phyloP scores from a whole-genome alignment of 2,113 vertebrate species.

The Microtus oregoni region DNA sequence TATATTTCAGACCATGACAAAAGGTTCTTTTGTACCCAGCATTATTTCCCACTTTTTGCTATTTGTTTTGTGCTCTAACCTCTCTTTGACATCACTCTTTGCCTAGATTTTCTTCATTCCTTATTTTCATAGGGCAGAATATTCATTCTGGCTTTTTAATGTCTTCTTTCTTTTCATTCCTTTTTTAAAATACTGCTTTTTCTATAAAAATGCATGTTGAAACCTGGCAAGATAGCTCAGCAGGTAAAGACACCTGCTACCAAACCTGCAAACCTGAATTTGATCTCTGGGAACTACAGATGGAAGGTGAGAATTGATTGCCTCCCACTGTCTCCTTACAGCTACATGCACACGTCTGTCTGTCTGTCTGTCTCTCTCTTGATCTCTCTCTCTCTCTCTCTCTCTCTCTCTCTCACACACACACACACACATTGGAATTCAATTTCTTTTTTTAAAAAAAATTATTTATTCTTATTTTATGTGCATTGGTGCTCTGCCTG shows the following conservation, averaged over 20 bases:
- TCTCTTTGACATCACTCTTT: neutral
- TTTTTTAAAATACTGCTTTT: neutral
- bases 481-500: too few relatives aligned
- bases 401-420: neutral
- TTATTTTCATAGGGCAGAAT: conserved; percentile 11
- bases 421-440: neutral
- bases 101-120: conserved; percentile 18
- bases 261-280: neutral
- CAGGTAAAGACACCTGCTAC: neutral
- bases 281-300: neutral
- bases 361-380: neutral
- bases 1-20: neutral
- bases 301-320: neutral
- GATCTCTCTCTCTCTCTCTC: too few relatives aligned
- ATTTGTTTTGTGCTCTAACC: neutral
- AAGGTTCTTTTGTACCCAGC: neutral
- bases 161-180: neutral
- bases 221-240: neutral
- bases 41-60: neutral
- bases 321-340: neutral
- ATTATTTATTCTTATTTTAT: too few relatives aligned
- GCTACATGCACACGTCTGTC: neutral
- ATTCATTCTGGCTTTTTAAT: neutral
- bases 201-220: neutral
- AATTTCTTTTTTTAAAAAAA: neutral